Conservation (phyloP, 2,113 vertebrate species). For the Callospermophilus lateralis region DNA sequence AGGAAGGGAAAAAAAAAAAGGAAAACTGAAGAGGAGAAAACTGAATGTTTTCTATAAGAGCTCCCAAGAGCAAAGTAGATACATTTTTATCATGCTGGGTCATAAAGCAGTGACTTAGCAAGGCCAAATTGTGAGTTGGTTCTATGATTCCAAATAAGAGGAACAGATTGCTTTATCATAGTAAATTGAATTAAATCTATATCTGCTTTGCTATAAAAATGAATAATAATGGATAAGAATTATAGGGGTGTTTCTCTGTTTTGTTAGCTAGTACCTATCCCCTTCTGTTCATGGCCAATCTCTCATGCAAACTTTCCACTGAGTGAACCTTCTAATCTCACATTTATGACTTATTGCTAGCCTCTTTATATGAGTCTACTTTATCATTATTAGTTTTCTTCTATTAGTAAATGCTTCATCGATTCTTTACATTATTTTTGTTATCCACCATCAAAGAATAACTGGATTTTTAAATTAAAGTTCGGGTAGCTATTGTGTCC, state of each 20-base stretch:
- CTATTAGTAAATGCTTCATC: constrained; percentile 3
- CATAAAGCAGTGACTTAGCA: constrained; percentile 14
- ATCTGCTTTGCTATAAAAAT: constrained; percentile 17
- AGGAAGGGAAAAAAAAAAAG: neutral
- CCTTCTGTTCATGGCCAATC: neutral
- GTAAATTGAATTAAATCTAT: constrained; percentile 42
- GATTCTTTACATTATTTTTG: neutral
- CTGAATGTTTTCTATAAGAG: neutral
- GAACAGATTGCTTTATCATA: constrained; percentile 11
- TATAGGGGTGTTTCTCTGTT: neutral
- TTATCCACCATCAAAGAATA: neutral
- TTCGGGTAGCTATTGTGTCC: neutral
- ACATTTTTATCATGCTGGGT: neutral
- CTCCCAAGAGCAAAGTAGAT: constrained; percentile 16
- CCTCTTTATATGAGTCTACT: neutral
- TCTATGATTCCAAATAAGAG: neutral
- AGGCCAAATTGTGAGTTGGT: neutral
- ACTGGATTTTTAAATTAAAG: constrained; percentile 13
- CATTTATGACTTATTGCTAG: neutral
- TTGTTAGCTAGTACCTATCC: neutral
- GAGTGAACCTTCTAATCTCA: neutral
- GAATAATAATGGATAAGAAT: neutral
- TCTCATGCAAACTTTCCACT: neutral
- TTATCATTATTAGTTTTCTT: constrained; percentile 17
- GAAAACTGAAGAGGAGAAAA: neutral